These are phyloP conservation scores for Chrysemys picta DNA, from an alignment of 2,113 vertebrate genomes.

Conservation along the genomic window DNA sequence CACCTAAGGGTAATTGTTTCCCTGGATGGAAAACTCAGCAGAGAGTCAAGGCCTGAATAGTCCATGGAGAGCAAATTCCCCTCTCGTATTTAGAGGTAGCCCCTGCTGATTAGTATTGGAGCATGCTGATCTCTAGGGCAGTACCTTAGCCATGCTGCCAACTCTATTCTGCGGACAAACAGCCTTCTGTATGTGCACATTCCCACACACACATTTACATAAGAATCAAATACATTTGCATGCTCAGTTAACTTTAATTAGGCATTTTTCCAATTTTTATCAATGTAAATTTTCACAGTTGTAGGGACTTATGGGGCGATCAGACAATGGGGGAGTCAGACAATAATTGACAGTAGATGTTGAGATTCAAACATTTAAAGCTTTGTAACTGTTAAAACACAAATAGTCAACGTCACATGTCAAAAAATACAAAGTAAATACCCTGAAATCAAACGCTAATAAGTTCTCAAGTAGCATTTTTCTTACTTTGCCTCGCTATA, in stretches of 20 bases:
- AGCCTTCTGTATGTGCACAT: background rate
- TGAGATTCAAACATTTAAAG: background rate
- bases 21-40: background rate
- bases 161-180: background rate
- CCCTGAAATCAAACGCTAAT: background rate
- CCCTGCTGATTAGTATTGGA: background rate
- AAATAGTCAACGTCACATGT: background rate
- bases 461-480: background rate
- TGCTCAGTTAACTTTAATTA: background rate
- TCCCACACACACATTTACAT: background rate
- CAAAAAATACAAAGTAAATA: background rate
- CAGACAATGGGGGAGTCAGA: background rate
- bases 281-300: background rate
- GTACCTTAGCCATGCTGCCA: background rate
- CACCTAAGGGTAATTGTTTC: background rate
- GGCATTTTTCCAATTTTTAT: background rate
- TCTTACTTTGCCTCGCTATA: background rate
- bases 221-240: background rate
- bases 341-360: background rate
- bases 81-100: background rate
- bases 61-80: background rate
- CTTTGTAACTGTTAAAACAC: background rate
- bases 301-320: background rate
- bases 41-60: background rate
- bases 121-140: background rate